These are phyloP conservation scores for Saimiri boliviensis DNA, from an alignment of 2,113 vertebrate species.

Conservation along the genomic window DNA sequence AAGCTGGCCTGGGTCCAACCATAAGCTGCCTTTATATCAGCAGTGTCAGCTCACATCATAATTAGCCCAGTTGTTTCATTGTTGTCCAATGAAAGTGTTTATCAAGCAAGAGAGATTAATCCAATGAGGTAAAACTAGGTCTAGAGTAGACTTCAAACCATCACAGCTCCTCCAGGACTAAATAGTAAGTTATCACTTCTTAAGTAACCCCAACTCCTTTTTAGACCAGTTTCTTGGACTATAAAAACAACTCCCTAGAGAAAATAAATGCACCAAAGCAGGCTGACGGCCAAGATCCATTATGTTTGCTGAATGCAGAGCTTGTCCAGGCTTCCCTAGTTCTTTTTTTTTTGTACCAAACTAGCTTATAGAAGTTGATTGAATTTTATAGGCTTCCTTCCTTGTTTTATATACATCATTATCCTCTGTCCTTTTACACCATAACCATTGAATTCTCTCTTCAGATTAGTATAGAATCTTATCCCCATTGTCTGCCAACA, in stretches of 20 bases:
- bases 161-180: constrained; percentile 17
- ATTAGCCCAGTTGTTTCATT: constrained; percentile 1
- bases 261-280: constrained; percentile 59
- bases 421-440: not conserved
- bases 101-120: not conserved
- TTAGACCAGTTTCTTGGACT: not conserved
- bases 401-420: not conserved
- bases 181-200: constrained; percentile 57
- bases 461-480: not conserved
- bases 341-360: constrained; percentile 1
- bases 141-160: constrained; percentile 5
- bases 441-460: not conserved
- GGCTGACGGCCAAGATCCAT: constrained; percentile 56
- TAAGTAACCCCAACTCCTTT: constrained; percentile 44
- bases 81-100: not conserved
- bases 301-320: constrained; percentile 38
- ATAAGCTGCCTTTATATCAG: not conserved
- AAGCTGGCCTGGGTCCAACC: not conserved
- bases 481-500: not conserved
- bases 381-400: constrained; percentile 45
- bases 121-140: constrained; percentile 10
- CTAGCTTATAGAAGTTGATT: constrained; percentile 1
- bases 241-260: constrained; percentile 12
- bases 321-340: not conserved
- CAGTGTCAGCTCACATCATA: not conserved